A percentile compares a stretch with the other conserved stretches of the same genome.
phyloP scores from a whole-genome alignment of 2,797 vertebrate species.

The Takifugu rubripes region DNA sequence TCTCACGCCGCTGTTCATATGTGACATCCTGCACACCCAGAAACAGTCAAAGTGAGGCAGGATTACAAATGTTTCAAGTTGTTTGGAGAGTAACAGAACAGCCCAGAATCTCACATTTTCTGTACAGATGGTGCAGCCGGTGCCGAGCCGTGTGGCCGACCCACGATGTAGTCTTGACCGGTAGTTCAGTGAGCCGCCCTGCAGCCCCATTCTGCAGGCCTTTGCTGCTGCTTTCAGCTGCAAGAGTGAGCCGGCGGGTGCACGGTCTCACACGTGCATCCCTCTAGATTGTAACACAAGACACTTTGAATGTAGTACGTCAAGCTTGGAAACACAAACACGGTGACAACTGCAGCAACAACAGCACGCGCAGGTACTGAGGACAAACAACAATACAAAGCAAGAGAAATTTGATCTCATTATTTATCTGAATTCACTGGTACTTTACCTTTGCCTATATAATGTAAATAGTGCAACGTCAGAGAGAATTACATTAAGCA shows the following conservation, averaged over 20 bases:
- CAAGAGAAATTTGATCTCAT: conserved; percentile 53
- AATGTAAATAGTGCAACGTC: conserved; percentile 72
- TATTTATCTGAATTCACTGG: conserved; percentile 66
- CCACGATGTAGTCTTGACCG: conserved; percentile 25
- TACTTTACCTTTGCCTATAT: conserved; percentile 70
- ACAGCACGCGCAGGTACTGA: conserved; percentile 47
- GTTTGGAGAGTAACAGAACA: conserved; percentile 43
- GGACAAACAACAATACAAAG: conserved; percentile 45
- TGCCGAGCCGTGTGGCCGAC: conserved; percentile 31
- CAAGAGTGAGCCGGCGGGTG: conserved; percentile 24
- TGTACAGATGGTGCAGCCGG: conserved; percentile 43
- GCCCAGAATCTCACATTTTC: conserved; percentile 38
- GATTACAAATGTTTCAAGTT: conserved; percentile 58
- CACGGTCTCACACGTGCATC: conserved; percentile 77
- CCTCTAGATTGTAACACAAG: conserved; percentile 90
- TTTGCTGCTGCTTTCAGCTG: conserved; percentile 33
- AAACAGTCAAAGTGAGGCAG: conserved; percentile 29
- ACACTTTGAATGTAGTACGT: conserved; percentile 94
- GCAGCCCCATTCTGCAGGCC: conserved; percentile 39
- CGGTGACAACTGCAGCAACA: conserved; percentile 33
- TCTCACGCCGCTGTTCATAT: conserved; percentile 45
- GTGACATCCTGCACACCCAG: conserved; percentile 39
- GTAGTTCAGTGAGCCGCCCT: conserved; percentile 43
- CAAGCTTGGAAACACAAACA: conserved; percentile 58
- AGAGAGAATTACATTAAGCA: conserved; percentile 62